phyloP scores from a whole-genome alignment of 2,888 invertebrate genomes.

The Anaspis maculata region DNA sequence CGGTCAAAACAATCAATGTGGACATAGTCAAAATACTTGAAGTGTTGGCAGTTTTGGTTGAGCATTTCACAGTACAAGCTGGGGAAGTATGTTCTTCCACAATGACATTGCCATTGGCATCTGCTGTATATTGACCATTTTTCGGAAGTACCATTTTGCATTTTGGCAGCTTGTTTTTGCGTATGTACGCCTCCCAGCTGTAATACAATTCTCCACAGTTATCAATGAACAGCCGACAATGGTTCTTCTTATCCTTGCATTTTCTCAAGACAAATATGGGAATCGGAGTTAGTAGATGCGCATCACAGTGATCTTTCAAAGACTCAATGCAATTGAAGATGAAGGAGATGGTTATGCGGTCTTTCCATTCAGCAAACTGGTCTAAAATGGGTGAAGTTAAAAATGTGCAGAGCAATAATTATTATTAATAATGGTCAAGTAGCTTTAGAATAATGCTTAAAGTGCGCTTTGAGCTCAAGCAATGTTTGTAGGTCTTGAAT shows the following conservation, averaged over 20 bases:
- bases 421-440: too few species aligned
- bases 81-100: conserved; percentile 30
- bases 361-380: conserved; percentile 22
- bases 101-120: conserved; percentile 28
- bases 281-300: conserved; percentile 27
- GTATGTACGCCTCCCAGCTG: conserved; percentile 47
- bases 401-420: too few species aligned
- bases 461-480: too few species aligned
- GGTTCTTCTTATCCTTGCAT: conserved; percentile 26
- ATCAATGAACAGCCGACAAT: conserved; percentile 35
- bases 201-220: conserved; percentile 46
- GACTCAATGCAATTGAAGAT: conserved; percentile 31
- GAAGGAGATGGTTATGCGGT: conserved; percentile 24
- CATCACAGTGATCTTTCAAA: conserved; percentile 30
- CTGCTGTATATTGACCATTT: conserved; percentile 38
- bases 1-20: too few species aligned
- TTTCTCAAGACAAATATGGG: conserved; percentile 35
- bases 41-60: too few species aligned
- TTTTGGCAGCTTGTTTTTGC: conserved; percentile 46
- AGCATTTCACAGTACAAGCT: too few species aligned
- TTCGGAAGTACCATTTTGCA: conserved; percentile 49
- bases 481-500: too few species aligned
- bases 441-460: too few species aligned
- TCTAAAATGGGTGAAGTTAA: too few species aligned
- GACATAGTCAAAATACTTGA: too few species aligned